phyloP scores from a whole-genome alignment of 2,888 invertebrate species.

The Dicyrtoma fusca region DNA sequence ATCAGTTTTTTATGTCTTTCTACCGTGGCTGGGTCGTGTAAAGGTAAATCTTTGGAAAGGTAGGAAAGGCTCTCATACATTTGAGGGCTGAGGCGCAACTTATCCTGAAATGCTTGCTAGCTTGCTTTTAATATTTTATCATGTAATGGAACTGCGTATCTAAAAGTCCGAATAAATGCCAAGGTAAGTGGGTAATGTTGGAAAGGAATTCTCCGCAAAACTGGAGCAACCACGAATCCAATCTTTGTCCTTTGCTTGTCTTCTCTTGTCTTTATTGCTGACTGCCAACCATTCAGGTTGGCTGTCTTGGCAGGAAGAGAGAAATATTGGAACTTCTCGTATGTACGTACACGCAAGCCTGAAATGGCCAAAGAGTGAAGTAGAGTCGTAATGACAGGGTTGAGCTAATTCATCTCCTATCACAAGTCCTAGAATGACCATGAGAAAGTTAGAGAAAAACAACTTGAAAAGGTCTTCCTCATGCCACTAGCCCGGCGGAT shows the following conservation, averaged over 20 bases:
- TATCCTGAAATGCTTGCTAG: too few species aligned
- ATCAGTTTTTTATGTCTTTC: conserved; percentile 18
- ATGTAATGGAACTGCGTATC: too few species aligned
- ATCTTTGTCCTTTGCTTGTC: too few species aligned
- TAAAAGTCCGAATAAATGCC: too few species aligned
- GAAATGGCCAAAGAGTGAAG: neutral
- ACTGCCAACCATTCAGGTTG: too few species aligned
- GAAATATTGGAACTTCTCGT: neutral
- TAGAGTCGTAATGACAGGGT: neutral
- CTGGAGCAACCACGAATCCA: too few species aligned
- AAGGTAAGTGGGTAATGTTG: too few species aligned
- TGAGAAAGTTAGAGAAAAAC: conserved; percentile 5
- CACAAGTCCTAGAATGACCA: conserved; percentile 1
- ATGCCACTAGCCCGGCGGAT: neutral
- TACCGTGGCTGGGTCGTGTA: neutral
- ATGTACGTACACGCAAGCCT: neutral
- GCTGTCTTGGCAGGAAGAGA: neutral
- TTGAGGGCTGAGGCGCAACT: too few species aligned
- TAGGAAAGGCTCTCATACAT: too few species aligned
- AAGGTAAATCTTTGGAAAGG: too few species aligned
- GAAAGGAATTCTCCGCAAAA: too few species aligned
- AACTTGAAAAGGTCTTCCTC: neutral
- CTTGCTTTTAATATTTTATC: neutral
- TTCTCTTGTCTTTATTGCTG: too few species aligned
- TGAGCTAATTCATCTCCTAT: conserved; percentile 11